These are phyloP conservation scores for Hydropsyche betteni DNA, from an alignment of 2,888 invertebrate species.

Conservation along the genomic window DNA sequence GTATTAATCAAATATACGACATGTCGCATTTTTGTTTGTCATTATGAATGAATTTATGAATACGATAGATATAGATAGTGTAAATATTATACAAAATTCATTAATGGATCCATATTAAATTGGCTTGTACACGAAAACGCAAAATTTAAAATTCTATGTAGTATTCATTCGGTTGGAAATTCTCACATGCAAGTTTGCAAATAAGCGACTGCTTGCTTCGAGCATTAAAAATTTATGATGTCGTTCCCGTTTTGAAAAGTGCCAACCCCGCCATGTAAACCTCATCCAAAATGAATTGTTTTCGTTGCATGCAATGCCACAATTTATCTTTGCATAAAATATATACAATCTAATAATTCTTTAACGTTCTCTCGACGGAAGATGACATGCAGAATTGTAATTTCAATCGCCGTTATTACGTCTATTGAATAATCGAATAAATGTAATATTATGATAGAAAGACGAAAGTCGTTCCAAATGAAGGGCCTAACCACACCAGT, in stretches of 20 bases:
- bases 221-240: slow-evolving; percentile 21
- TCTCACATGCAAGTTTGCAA: slow-evolving; percentile 46
- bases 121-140: neutral
- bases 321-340: neutral
- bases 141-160: no score
- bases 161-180: slow-evolving; percentile 34
- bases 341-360: no score
- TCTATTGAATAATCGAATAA: neutral
- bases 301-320: slow-evolving; percentile 23
- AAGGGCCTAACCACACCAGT: slow-evolving; percentile 24
- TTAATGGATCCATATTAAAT: no score
- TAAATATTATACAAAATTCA: neutral
- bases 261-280: neutral
- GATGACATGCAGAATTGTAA: no score
- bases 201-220: slow-evolving; percentile 23
- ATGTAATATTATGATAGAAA: slow-evolving; percentile 18
- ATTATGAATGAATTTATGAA: no score
- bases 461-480: neutral
- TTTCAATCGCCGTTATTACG: no score
- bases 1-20: no score
- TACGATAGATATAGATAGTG: neutral
- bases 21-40: no score
- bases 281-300: slow-evolving; percentile 26
- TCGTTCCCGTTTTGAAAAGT: neutral
- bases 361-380: no score